Percentiles rank a stretch among this genome's conserved stretches.
These are phyloP conservation scores for Netelia melanura DNA, from an alignment of 2,888 invertebrate species.

Conservation along the genomic window DNA sequence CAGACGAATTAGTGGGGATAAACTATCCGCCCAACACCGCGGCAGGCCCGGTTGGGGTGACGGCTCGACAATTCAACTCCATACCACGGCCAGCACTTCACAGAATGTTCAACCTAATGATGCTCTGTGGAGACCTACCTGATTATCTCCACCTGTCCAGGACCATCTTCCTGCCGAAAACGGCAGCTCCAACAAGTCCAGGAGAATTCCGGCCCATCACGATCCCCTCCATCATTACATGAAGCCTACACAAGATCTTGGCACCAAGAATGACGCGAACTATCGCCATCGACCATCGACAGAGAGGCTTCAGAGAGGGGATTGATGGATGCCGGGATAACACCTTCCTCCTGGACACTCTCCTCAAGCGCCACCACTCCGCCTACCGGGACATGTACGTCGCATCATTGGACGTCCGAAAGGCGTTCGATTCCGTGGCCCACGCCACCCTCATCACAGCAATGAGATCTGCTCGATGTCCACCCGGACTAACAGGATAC, in stretches of 20 bases:
- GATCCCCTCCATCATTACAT: neutral
- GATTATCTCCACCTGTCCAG: constrained; percentile 21
- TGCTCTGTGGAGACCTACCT: constrained; percentile 17
- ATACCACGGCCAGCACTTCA: neutral
- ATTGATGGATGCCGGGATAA: neutral
- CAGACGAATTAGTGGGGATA: neutral
- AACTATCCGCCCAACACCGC: neutral
- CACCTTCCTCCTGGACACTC: neutral
- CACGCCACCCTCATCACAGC: too few species aligned
- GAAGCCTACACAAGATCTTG: neutral
- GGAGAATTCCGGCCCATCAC: constrained; percentile 8
- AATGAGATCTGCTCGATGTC: too few species aligned
- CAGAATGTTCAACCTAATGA: constrained; percentile 21
- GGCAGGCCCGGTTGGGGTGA: constrained; percentile 29
- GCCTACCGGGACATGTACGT: neutral
- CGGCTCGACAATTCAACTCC: neutral
- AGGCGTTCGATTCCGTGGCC: too few species aligned
- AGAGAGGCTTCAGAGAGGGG: neutral
- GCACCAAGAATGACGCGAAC: neutral
- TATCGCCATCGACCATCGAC: neutral
- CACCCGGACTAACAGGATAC: too few species aligned
- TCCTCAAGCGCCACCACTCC: neutral
- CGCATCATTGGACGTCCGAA: neutral
- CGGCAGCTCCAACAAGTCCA: neutral
- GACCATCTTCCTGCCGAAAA: constrained; percentile 33